These are phyloP conservation scores for Achroia grisella DNA, from an alignment of 1,140 invertebrate genomes.

Conservation along the genomic window DNA sequence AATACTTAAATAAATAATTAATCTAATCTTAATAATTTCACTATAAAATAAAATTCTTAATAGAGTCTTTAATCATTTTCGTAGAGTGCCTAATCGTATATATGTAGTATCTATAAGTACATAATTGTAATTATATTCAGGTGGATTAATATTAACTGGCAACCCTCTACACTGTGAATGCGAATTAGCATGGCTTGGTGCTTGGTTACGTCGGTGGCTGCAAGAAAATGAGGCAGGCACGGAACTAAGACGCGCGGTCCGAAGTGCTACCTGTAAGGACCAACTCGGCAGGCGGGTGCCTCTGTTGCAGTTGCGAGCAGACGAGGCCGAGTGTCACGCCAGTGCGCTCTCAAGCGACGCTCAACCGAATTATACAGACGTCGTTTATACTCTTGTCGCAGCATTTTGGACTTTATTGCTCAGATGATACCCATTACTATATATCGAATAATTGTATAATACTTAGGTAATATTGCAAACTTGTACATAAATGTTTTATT, in stretches of 20 bases:
- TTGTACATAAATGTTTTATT: constrained; percentile 28
- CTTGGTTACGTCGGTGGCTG: constrained; percentile 89
- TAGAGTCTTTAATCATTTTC: constrained; percentile 22
- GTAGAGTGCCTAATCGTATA: constrained; percentile 5
- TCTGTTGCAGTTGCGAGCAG: constrained; percentile 81
- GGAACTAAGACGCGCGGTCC: constrained; percentile 53
- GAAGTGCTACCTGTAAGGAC: constrained; percentile 79
- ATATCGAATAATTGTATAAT: constrained; percentile 3
- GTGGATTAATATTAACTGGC: constrained; percentile 86
- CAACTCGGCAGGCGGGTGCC: constrained; percentile 75
- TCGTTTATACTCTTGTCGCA: constrained; percentile 41
- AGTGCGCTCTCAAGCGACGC: constrained; percentile 80
- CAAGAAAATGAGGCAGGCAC: constrained; percentile 73
- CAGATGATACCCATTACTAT: constrained; percentile 41
- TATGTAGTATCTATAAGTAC: neutral
- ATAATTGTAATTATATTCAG: constrained; percentile 55
- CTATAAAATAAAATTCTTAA: too few relatives aligned
- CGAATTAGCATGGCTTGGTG: constrained; percentile 89
- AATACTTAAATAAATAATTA: too few relatives aligned
- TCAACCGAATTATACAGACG: constrained; percentile 40
- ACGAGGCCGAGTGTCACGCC: constrained; percentile 84
- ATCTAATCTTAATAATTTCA: too few relatives aligned
- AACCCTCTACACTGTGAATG: constrained; percentile 92
- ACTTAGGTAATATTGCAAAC: constrained; percentile 5
- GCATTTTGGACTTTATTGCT: constrained; percentile 41